Conservation (phyloP, 2,888 invertebrate genomes). For the Epinotia bilunana region DNA sequence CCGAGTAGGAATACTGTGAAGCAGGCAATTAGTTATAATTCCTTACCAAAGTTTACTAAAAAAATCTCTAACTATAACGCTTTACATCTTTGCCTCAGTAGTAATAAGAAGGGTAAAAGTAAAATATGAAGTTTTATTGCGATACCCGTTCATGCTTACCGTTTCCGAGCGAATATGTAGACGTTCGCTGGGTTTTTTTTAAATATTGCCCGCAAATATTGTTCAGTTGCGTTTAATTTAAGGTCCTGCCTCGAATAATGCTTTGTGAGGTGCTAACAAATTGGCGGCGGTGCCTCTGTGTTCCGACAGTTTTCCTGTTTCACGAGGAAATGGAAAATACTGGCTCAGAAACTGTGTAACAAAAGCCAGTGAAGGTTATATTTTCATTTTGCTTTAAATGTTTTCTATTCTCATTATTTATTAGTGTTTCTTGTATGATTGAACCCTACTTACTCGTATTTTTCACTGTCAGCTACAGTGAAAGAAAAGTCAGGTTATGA, state of each 20-base stretch:
- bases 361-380: background rate
- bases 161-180: conserved; percentile 28
- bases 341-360: conserved; percentile 12
- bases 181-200: conserved; percentile 44
- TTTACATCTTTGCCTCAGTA: background rate
- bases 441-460: background rate
- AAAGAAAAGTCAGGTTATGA: too few relatives aligned
- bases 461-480: too few relatives aligned
- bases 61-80: background rate
- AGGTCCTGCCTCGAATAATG: conserved; percentile 64
- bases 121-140: conserved; percentile 37
- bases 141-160: conserved; percentile 31
- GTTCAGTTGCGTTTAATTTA: conserved; percentile 69
- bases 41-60: too few relatives aligned
- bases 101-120: conserved; percentile 25
- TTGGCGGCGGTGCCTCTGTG: conserved; percentile 63
- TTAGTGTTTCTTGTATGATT: background rate
- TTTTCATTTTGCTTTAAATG: background rate
- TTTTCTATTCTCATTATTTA: background rate
- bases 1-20: too few relatives aligned
- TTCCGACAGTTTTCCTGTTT: conserved; percentile 44
- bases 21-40: too few relatives aligned
- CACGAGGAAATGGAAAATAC: conserved; percentile 32
- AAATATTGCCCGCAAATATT: conserved; percentile 57
- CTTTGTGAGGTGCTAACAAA: conserved; percentile 77